phyloP scores from a whole-genome alignment of 2,113 vertebrate genomes.

The Petrocephalus zakoni region DNA sequence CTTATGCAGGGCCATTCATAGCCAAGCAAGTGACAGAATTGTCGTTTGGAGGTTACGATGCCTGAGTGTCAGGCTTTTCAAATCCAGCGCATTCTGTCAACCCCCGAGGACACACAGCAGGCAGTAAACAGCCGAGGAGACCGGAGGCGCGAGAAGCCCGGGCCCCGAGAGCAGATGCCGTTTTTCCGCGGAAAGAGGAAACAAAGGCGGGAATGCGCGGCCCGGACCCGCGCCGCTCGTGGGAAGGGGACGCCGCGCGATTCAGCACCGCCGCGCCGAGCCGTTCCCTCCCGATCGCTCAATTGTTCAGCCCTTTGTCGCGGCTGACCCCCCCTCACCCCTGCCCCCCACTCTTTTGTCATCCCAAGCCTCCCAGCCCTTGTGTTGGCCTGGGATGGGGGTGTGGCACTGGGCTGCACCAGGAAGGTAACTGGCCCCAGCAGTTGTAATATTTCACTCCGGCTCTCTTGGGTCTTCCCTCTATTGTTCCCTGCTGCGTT shows the following conservation, averaged over 20 bases:
- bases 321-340: neutral
- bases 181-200: neutral
- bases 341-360: conserved; percentile 4
- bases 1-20: neutral
- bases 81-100: neutral
- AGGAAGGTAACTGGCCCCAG: conserved; percentile 11
- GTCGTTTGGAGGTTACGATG: neutral
- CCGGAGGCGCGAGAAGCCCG: neutral
- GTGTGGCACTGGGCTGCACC: neutral
- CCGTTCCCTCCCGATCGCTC: neutral
- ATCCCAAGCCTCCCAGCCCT: neutral
- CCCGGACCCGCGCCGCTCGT: neutral
- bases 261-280: neutral
- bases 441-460: conserved; percentile 8
- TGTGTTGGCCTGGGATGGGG: neutral
- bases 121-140: neutral
- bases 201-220: neutral
- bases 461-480: neutral
- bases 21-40: neutral
- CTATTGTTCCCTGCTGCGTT: neutral
- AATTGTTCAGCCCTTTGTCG: conserved; percentile 10
- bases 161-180: neutral
- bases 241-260: neutral
- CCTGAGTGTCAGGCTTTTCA: neutral
- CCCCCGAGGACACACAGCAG: neutral